A percentile compares a stretch with the other conserved stretches of the same genome.
These are phyloP conservation scores for Tineola bisselliella DNA, from an alignment of 2,888 invertebrate species.

Conservation along the genomic window DNA sequence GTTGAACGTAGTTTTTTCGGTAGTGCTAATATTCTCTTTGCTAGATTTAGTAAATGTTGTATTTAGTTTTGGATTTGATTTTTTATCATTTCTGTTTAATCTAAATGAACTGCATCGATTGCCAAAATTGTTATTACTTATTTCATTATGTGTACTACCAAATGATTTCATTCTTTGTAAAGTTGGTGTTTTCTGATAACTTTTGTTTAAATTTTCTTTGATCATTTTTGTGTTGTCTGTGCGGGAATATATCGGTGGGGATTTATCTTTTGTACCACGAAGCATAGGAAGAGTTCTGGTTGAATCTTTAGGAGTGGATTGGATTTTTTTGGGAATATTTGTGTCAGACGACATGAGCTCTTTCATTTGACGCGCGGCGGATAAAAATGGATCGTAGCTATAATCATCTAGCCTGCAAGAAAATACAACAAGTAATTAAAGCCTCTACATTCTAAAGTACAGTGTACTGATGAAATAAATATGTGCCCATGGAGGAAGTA, in stretches of 20 bases:
- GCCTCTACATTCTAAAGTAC: neutral
- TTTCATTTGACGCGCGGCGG: constrained; percentile 83
- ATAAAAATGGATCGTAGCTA: constrained; percentile 78
- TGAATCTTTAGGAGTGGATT: constrained; percentile 48
- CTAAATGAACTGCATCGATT: constrained; percentile 59
- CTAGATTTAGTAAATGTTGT: constrained; percentile 59
- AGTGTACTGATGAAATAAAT: neutral
- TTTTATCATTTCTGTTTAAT: constrained; percentile 52
- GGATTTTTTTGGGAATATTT: constrained; percentile 53
- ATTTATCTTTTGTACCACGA: constrained; percentile 47
- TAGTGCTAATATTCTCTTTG: constrained; percentile 54
- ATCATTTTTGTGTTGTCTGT: constrained; percentile 54
- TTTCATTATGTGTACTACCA: constrained; percentile 50
- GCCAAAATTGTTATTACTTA: constrained; percentile 38
- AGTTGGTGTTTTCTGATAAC: constrained; percentile 61
- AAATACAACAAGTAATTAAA: constrained; percentile 2
- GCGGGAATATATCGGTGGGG: constrained; percentile 31
- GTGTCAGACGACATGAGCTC: constrained; percentile 79
- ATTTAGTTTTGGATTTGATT: constrained; percentile 53
- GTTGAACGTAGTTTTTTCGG: constrained; percentile 47
- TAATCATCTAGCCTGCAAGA: constrained; percentile 61
- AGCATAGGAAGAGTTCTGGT: constrained; percentile 54
- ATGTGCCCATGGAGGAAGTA: neutral
- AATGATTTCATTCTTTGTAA: constrained; percentile 63
- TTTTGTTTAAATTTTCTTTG: constrained; percentile 62